Conservation (phyloP, 2,797 vertebrate species). For the Zalophus californianus region DNA sequence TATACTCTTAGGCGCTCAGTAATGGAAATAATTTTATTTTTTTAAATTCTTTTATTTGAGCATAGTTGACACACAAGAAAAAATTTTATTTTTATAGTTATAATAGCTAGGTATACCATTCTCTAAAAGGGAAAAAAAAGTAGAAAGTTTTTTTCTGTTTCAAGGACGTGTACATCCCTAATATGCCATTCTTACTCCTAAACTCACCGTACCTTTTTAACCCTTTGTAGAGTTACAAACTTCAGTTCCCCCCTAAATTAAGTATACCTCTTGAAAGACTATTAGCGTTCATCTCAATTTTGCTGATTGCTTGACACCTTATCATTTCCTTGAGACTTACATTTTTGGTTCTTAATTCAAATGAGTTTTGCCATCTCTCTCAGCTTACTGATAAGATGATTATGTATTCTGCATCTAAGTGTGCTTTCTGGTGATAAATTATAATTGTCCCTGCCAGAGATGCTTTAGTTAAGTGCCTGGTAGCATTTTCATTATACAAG, state of each 20-base stretch:
- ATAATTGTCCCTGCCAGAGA: conserved; percentile 61
- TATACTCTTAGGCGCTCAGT: background rate
- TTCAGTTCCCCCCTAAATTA: background rate
- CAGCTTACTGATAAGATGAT: conserved; percentile 56
- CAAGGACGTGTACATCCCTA: background rate
- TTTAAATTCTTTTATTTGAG: background rate
- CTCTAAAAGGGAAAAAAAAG: background rate
- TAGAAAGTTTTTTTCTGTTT: background rate
- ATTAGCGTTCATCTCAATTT: conserved; percentile 54
- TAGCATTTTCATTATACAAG: conserved; percentile 62
- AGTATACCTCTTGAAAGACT: conserved; percentile 33
- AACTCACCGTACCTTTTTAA: conserved; percentile 43
- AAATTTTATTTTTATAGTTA: background rate
- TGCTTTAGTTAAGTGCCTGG: conserved; percentile 55
- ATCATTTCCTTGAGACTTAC: conserved; percentile 57
- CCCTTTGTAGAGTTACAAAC: background rate
- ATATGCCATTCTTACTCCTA: background rate
- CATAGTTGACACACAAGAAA: background rate
- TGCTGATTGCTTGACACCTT: background rate
- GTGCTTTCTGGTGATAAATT: conserved; percentile 71
- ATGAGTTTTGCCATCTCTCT: conserved; percentile 57
- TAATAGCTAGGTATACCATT: background rate
- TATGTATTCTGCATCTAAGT: conserved; percentile 64
- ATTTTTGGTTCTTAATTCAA: conserved; percentile 70
- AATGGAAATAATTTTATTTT: conserved; percentile 37